A percentile compares a stretch with the other conserved stretches of the same genome.
These are phyloP conservation scores for Urocitellus parryii DNA, from an alignment of 2,113 vertebrate species.

Conservation along the genomic window DNA sequence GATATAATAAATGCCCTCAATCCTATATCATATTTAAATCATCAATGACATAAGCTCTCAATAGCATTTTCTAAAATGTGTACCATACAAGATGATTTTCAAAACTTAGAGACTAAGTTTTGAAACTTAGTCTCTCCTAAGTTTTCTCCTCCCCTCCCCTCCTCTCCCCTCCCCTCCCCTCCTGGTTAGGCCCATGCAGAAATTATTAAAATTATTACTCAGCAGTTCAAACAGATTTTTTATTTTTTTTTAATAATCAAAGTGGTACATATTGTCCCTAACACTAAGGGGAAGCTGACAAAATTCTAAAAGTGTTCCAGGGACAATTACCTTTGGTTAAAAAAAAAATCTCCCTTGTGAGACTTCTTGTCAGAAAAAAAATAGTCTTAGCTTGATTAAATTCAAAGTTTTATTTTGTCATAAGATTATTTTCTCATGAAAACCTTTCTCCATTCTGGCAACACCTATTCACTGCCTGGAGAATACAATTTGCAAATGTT, in stretches of 20 bases:
- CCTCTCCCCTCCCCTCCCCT: too few relatives aligned
- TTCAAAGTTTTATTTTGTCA: constrained; percentile 36
- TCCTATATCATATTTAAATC: neutral
- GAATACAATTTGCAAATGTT: constrained; percentile 11
- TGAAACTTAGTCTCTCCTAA: too few relatives aligned
- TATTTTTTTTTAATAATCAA: neutral
- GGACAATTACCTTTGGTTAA: neutral
- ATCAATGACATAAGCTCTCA: neutral
- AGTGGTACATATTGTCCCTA: neutral
- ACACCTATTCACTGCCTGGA: neutral
- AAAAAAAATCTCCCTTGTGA: neutral
- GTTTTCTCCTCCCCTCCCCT: too few relatives aligned
- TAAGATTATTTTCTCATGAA: constrained; percentile 52
- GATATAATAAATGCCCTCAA: neutral
- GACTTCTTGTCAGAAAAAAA: neutral
- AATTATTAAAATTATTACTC: neutral
- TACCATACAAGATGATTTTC: neutral
- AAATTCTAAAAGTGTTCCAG: neutral
- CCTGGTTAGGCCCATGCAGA: neutral
- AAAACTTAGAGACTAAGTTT: neutral
- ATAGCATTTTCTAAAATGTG: constrained; percentile 11
- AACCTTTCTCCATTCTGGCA: neutral
- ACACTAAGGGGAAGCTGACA: neutral
- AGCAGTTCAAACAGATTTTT: neutral
- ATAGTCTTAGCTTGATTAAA: neutral